These are phyloP conservation scores for Pandemis cinnamomeana DNA, from an alignment of 2,888 invertebrate species.

Conservation along the genomic window DNA sequence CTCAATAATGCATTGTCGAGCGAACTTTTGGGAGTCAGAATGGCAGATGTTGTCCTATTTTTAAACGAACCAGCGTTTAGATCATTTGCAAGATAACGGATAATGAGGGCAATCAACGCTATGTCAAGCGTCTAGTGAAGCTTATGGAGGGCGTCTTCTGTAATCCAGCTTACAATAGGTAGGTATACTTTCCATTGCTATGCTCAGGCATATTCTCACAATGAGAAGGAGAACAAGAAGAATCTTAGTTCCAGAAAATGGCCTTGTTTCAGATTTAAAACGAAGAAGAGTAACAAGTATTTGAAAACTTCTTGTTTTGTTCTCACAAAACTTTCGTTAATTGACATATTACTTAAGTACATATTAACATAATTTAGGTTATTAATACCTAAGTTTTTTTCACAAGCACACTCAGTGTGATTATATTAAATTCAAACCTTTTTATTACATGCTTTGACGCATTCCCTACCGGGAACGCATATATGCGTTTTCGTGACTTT, in stretches of 20 bases:
- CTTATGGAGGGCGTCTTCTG: background rate
- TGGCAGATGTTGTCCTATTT: background rate
- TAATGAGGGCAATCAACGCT: background rate
- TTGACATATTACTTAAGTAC: background rate
- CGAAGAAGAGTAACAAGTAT: no score
- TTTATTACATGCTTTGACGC: no score
- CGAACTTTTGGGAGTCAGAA: background rate
- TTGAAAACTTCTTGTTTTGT: no score
- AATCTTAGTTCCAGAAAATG: no score
- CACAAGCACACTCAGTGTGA: no score
- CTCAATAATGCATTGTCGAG: slow-evolving; percentile 10
- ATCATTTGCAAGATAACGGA: background rate
- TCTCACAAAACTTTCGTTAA: background rate
- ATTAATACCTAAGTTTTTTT: no score
- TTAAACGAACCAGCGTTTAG: background rate
- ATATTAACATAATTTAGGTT: no score
- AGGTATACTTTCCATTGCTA: background rate
- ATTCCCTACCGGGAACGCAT: no score
- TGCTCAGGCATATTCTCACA: no score
- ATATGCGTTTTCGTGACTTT: no score
- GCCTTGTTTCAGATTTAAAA: background rate
- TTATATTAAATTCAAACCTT: no score
- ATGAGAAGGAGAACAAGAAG: no score
- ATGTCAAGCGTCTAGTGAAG: background rate
- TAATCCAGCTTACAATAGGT: background rate